These are phyloP conservation scores for Zaprionus camerounensis DNA, from an alignment of 1,140 invertebrate species.

Conservation along the genomic window DNA sequence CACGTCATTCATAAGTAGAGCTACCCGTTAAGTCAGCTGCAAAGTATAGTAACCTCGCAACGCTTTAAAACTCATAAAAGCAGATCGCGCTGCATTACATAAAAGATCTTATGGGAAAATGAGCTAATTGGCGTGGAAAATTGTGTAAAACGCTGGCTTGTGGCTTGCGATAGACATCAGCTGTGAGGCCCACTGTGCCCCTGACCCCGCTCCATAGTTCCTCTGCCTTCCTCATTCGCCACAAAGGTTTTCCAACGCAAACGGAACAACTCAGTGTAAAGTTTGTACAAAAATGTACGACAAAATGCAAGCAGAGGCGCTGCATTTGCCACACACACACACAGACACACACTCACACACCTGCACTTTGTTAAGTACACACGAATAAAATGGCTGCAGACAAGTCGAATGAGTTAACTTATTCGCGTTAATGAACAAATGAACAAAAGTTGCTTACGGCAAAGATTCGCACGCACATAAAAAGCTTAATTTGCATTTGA, in stretches of 20 bases:
- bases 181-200: slow-evolving; percentile 18
- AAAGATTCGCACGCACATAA: slow-evolving; percentile 67
- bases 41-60: slow-evolving; percentile 22
- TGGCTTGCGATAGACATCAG: slow-evolving; percentile 34
- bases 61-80: slow-evolving; percentile 37
- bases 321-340: slow-evolving; percentile 36
- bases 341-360: slow-evolving; percentile 24
- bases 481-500: slow-evolving; percentile 59
- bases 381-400: slow-evolving; percentile 50
- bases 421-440: slow-evolving; percentile 70
- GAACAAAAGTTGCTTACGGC: slow-evolving; percentile 4
- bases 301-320: slow-evolving; percentile 45
- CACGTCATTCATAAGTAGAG: neutral
- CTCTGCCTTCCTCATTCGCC: slow-evolving; percentile 2
- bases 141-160: slow-evolving; percentile 37
- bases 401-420: slow-evolving; percentile 62
- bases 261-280: slow-evolving; percentile 54
- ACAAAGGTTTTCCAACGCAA: slow-evolving; percentile 28
- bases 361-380: slow-evolving; percentile 19
- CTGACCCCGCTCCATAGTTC: slow-evolving; percentile 13
- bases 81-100: slow-evolving; percentile 46
- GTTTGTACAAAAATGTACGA: slow-evolving; percentile 47
- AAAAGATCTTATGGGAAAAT: slow-evolving; percentile 58
- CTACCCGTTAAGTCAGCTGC: slow-evolving; percentile 1
- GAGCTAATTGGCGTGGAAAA: slow-evolving; percentile 77